These are phyloP conservation scores for Menidia menidia DNA, from an alignment of 2,797 vertebrate species.

Conservation along the genomic window DNA sequence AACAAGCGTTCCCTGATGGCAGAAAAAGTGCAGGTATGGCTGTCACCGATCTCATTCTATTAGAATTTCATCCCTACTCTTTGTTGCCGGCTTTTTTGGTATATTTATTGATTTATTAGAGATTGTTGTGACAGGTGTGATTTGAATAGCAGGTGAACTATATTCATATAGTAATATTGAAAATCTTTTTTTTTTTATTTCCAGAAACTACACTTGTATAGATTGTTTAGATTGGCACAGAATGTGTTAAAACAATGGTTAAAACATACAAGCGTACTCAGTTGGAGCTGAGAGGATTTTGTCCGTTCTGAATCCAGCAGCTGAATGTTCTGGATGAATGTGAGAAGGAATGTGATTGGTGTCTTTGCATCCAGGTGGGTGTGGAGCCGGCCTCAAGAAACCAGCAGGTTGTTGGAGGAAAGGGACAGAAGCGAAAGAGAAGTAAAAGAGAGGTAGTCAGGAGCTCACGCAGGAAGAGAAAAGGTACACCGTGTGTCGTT, in stretches of 20 bases:
- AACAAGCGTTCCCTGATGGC: conserved; percentile 30
- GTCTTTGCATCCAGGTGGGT: conserved; percentile 74
- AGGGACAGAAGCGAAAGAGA: conserved; percentile 88
- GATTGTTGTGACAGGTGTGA: neutral
- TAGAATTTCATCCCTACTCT: neutral
- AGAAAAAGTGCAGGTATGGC: conserved; percentile 59
- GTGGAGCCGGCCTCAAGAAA: conserved; percentile 83
- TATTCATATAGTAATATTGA: neutral
- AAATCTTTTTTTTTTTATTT: neutral
- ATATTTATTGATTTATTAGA: neutral
- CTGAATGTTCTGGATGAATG: too few relatives aligned
- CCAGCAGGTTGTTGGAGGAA: conserved; percentile 88
- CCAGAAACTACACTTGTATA: neutral
- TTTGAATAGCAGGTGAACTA: neutral
- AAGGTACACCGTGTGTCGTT: conserved; percentile 70
- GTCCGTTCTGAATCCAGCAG: too few relatives aligned
- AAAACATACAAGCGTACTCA: too few relatives aligned
- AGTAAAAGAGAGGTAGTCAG: conserved; percentile 78
- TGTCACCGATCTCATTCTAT: neutral
- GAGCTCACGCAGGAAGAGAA: conserved; percentile 84
- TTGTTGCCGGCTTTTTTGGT: neutral
- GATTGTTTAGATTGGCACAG: neutral
- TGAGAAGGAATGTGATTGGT: neutral
- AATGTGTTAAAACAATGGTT: neutral
- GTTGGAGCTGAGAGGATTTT: too few relatives aligned